Evolutionary conservation across 2,113 vertebrate species (phyloP).

Genomic region (Carollia perspicillata): DNA sequence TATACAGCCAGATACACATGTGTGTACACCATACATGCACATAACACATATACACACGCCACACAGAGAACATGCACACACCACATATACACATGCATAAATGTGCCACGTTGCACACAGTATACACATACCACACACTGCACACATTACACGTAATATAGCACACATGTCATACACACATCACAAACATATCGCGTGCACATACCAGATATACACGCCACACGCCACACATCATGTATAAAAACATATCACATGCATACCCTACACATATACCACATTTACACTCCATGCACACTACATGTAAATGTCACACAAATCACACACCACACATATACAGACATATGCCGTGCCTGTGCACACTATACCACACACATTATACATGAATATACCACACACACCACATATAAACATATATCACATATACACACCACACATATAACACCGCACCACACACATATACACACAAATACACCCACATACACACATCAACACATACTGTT

Average conservation of each 20-base stretch:
- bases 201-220: not conserved
- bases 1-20: no score
- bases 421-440: not conserved
- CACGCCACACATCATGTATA: not conserved
- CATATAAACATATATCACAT: not conserved
- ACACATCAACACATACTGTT: not conserved
- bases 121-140: not conserved
- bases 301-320: not conserved
- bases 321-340: no score
- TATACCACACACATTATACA: no score
- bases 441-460: not conserved
- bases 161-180: no score
- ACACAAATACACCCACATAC: not conserved
- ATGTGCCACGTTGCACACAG: no score
- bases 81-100: not conserved
- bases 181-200: not conserved
- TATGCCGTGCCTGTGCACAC: not conserved
- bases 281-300: not conserved
- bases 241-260: not conserved
- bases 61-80: not conserved
- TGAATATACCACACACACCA: not conserved
- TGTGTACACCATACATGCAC: no score
- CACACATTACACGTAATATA: not conserved
- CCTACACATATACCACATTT: not conserved
- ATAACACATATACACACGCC: not conserved